These are phyloP conservation scores for Thamnaconus septentrionalis DNA, from an alignment of 2,113 vertebrate genomes.

Conservation along the genomic window DNA sequence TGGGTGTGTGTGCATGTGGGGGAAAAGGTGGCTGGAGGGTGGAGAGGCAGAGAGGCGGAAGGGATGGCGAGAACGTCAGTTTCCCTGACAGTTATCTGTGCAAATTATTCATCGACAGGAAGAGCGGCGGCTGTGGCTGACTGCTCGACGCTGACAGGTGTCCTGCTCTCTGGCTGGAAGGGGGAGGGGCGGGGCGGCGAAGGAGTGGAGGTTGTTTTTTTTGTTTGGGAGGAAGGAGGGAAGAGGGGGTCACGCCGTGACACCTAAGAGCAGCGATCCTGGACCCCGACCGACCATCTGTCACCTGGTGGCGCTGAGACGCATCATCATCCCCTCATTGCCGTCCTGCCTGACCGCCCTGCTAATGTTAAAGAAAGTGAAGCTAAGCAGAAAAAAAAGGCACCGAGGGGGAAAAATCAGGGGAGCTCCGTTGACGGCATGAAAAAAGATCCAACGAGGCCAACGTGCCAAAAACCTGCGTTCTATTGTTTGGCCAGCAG, in stretches of 20 bases:
- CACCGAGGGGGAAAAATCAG: conserved; percentile 1
- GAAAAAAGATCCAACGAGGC: too few species aligned
- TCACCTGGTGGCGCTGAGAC: conserved; percentile 35
- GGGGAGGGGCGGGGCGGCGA: conserved; percentile 26
- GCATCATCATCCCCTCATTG: conserved; percentile 24
- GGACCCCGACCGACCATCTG: conserved; percentile 35
- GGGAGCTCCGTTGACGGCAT: not conserved
- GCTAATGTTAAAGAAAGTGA: conserved; percentile 37
- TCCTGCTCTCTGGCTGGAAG: conserved; percentile 48
- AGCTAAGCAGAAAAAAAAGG: conserved; percentile 12
- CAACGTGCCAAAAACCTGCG: too few species aligned
- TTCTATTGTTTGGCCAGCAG: too few species aligned
- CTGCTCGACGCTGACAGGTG: conserved; percentile 54
- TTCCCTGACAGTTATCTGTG: conserved; percentile 60
- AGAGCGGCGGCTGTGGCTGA: conserved; percentile 28
- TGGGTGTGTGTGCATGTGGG: conserved; percentile 5
- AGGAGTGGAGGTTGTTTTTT: too few species aligned
- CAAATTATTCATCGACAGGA: conserved; percentile 45
- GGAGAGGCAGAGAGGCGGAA: conserved; percentile 1
- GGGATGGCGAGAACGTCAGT: conserved; percentile 26
- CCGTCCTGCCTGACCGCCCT: conserved; percentile 5
- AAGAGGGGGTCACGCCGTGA: too few species aligned
- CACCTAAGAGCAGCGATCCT: too few species aligned
- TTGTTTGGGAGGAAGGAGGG: too few species aligned
- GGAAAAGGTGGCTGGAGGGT: not conserved